phyloP scores from a whole-genome alignment of 2,888 invertebrate genomes.

The Cosmopolites sordidus region DNA sequence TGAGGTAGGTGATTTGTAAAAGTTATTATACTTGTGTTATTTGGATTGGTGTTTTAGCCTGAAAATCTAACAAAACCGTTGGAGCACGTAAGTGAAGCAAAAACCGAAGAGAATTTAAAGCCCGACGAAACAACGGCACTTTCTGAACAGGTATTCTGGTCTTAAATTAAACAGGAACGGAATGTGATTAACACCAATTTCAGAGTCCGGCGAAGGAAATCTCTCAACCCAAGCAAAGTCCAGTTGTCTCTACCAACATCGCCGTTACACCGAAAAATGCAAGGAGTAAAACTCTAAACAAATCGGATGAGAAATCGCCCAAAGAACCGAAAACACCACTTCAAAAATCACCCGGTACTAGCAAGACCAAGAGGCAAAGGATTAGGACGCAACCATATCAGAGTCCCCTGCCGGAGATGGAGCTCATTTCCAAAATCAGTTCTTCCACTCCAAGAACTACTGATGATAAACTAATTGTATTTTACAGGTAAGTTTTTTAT shows the following conservation, averaged over 20 bases:
- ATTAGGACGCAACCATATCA: conserved; percentile 77
- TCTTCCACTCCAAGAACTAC: conserved; percentile 55
- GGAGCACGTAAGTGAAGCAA: no score
- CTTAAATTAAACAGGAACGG: no score
- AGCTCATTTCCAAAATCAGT: conserved; percentile 69
- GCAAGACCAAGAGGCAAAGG: conserved; percentile 54
- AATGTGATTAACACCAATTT: no score
- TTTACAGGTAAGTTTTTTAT: conserved; percentile 66
- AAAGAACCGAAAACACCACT: conserved; percentile 29
- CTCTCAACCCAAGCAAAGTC: conserved; percentile 36
- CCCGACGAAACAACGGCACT: no score
- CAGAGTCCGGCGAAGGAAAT: conserved; percentile 33
- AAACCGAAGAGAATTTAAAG: no score
- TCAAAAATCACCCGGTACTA: conserved; percentile 38
- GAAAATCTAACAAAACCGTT: no score
- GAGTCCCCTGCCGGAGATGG: conserved; percentile 74
- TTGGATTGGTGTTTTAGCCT: no score
- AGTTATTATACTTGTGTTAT: no score
- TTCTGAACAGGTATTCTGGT: no score
- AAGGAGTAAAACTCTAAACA: conserved; percentile 50
- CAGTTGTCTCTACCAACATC: conserved; percentile 50
- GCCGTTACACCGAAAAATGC: conserved; percentile 53
- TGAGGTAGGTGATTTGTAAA: no score
- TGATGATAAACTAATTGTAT: conserved; percentile 80
- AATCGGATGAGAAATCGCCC: conserved; percentile 41